Evolutionary conservation across 2,888 invertebrate species (phyloP), one percentile per base, ranked within the genome.

Genomic region (Pollenia griseotomentosa): DNA sequence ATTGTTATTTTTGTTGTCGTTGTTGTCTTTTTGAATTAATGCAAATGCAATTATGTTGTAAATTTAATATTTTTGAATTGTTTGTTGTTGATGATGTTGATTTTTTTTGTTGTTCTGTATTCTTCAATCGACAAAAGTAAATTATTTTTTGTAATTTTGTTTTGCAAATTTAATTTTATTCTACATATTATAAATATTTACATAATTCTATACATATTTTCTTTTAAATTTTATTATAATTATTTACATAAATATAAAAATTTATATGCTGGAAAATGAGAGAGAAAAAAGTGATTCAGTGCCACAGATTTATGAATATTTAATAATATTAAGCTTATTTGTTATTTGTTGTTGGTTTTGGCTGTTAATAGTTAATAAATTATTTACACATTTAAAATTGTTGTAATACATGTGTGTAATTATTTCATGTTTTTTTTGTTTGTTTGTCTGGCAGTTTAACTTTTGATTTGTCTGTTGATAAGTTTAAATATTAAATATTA

Each of bases 51-150:
- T 84, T 84, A 84, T 84, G 66, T 65, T 73, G 73, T 84, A 79
- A 79, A 73, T 84, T 84, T 74, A 73, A 70, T 82, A 33, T 70
- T 53, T n/a, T 48, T 57, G 46, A 23, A 65, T 46, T 65, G 46
- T 65, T 81, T 46, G 53, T 9, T 63, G 23, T 44, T 44, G 51
- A 23, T 61, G 46, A 19, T 57, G 19, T 10, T 44, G 0, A 42
- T 42, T 55, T 80, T 57, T 40, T 57, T 40, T 66, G 63, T 74
- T 33, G 51, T 48, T 63, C 40, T n/a, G 23, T 68, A 66, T 74
- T 74, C 79, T 84, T 74, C 84, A 79, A 74, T 84, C 84, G 53
- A 84, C 84, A 79, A 84, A 79, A 79, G 71, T 84, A 84, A 84
- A 48, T 84, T 74, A 53, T 84, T 79, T 79, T 19, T 33, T 42